Evolutionary conservation across 1,140 invertebrate species (phyloP), one percentile per base, ranked within the genome.

Genomic region (Scaptomyza pallida): DNA sequence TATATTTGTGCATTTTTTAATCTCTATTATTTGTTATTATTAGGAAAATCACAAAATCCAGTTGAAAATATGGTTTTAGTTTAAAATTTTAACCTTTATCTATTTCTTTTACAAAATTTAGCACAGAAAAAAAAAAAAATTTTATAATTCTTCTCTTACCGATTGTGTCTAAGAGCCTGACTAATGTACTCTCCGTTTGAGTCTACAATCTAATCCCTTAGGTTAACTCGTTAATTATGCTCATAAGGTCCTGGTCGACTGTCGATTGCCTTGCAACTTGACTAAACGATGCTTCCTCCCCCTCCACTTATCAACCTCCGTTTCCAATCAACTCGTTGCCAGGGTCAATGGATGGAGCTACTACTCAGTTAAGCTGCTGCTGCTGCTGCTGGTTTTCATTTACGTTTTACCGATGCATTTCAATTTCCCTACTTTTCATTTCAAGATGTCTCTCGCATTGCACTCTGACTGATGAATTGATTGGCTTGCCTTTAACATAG

Each of bases 391-490:
- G 13, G 44, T 26, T 48, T 19, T 30, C 21, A 60, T 60, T 44
- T 48, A 5, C 23, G 5, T 26, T 26, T 26, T 4, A 40, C 17
- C n/a, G 5, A 40, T 62, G 63, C 55, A 60, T 67, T 67, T 60
- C 35, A 67, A 50, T 67, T 47, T 65, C 43, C 61, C 41, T 50
- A 47, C 3, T 16, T 37, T n/a, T 30, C 41, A 35, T 50, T 51
- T 41, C 55, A 48, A 67, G 37, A 44, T 44, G 60, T 43, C 26
- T 30, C 26, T 43, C 15, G 10, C 5, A 17, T 9, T 15, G 47
- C 21, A 50, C 23, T 26, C 47, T 3, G 15, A 2, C n/a, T 51
- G 48, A 43, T 62, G 52, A 48, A 63, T 64, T 16, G 41, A n/a
- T 55, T 23, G 23, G 10, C 30, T 12, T 16, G 23, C 3, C 30